phyloP scores from a whole-genome alignment of 2,113 vertebrate genomes.

The Coptodon rendalli region DNA sequence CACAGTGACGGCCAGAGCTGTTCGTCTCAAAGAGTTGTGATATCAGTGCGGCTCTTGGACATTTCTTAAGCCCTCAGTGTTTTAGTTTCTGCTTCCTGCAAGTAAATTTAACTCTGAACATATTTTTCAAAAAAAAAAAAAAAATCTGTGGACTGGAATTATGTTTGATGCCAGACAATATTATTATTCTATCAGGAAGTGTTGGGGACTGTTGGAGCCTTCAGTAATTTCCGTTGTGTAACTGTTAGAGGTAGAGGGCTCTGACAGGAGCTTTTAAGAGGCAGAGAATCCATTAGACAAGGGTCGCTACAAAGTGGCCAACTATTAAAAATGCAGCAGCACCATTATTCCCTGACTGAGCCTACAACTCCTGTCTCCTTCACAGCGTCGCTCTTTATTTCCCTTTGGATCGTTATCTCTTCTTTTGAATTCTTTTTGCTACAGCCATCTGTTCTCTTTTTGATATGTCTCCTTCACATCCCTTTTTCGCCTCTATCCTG shows the following conservation, averaged over 20 bases:
- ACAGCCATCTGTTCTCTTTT: constrained; percentile 45
- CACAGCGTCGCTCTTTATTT: constrained; percentile 40
- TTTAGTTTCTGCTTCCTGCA: not conserved
- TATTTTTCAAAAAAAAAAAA: not conserved
- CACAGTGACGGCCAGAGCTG: constrained; percentile 7
- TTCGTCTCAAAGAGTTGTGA: not conserved
- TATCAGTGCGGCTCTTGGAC: not conserved
- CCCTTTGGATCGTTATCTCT: constrained; percentile 33
- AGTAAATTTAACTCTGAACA: not conserved
- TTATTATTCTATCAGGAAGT: constrained; percentile 42
- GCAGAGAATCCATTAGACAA: constrained; percentile 69
- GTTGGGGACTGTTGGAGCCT: constrained; percentile 34
- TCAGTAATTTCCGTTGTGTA: constrained; percentile 53
- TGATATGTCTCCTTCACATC: constrained; percentile 18
- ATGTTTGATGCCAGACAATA: constrained; percentile 35
- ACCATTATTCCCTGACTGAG: constrained; percentile 70
- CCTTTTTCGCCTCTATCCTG: not conserved
- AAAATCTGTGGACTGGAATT: constrained; percentile 10
- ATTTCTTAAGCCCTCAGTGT: not conserved
- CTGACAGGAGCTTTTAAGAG: constrained; percentile 67
- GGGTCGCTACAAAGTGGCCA: constrained; percentile 74
- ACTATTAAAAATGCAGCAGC: constrained; percentile 79
- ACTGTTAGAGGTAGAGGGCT: constrained; percentile 50
- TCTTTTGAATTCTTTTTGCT: constrained; percentile 7
- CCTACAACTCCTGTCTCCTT: constrained; percentile 52